Conservation (phyloP, 2,797 vertebrate genomes). For the Phrynocephalus guinanensis region DNA sequence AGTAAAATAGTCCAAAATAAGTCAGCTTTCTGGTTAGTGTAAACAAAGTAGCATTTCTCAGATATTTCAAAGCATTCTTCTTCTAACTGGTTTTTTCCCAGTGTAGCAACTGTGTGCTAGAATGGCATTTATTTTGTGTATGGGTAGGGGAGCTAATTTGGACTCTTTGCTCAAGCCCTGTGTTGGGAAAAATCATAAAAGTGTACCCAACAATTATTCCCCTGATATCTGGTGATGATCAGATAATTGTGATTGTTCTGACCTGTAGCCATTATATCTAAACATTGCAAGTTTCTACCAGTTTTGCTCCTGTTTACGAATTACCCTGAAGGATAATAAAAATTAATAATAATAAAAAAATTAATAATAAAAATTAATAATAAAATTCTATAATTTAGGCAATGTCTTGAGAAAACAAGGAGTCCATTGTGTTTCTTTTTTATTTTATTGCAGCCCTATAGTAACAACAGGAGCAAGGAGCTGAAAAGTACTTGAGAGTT, state of each 20-base stretch:
- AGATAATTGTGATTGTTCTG: background rate
- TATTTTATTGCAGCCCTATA: background rate
- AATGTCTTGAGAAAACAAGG: background rate
- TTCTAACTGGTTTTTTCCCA: background rate
- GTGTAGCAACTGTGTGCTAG: no score
- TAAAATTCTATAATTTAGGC: background rate
- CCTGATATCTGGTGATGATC: no score
- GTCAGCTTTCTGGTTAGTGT: no score
- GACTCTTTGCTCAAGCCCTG: background rate
- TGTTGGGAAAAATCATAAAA: background rate
- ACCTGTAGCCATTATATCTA: background rate
- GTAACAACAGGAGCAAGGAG: slow-evolving; percentile 17
- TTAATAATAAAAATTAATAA: no score
- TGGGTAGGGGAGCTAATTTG: background rate
- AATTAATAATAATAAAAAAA: no score
- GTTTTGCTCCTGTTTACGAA: background rate
- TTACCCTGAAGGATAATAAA: background rate
- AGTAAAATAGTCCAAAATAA: no score
- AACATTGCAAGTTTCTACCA: background rate
- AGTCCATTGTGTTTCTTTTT: background rate
- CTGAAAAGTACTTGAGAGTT: background rate
- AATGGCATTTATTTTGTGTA: no score
- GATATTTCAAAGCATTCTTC: background rate
- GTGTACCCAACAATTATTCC: no score
- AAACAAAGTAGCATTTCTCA: background rate